Evolutionary conservation across 2,888 invertebrate species (phyloP).

Genomic region (Agrochola lota): DNA sequence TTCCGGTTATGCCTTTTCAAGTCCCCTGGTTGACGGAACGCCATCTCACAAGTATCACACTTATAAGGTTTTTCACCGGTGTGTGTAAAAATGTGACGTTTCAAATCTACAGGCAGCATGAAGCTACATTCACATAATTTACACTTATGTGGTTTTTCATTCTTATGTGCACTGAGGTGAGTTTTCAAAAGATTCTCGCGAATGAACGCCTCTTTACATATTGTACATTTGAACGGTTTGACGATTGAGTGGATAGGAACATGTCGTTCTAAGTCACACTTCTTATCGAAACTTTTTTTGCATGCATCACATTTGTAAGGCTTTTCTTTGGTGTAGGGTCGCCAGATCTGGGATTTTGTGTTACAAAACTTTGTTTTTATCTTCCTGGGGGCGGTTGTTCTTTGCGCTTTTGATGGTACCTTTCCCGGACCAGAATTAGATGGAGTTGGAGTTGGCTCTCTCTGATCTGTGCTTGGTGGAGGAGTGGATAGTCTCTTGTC

Average conservation of each 20-base stretch:
- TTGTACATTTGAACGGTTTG: constrained; percentile 32
- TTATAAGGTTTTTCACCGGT: constrained; percentile 43
- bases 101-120: constrained; percentile 38
- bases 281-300: constrained; percentile 5
- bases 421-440: not conserved
- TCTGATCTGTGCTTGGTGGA: constrained; percentile 14
- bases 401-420: not conserved
- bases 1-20: constrained; percentile 32
- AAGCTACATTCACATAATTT: constrained; percentile 29
- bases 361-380: constrained; percentile 30
- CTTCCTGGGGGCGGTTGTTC: constrained; percentile 17
- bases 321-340: constrained; percentile 30
- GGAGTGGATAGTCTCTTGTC: constrained; percentile 24
- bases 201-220: constrained; percentile 27
- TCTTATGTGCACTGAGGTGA: constrained; percentile 40
- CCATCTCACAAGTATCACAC: constrained; percentile 34
- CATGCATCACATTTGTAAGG: constrained; percentile 42
- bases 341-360: constrained; percentile 23
- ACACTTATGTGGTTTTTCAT: constrained; percentile 41
- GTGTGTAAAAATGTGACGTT: constrained; percentile 39
- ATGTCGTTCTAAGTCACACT: constrained; percentile 12
- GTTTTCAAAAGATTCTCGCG: constrained; percentile 36
- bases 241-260: not conserved
- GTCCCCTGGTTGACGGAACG: constrained; percentile 34
- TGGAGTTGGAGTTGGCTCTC: not conserved